Evolutionary conservation across 2,888 invertebrate genomes (phyloP), one percentile per base, ranked within the genome.

Genomic region (Myathropa florea): DNA sequence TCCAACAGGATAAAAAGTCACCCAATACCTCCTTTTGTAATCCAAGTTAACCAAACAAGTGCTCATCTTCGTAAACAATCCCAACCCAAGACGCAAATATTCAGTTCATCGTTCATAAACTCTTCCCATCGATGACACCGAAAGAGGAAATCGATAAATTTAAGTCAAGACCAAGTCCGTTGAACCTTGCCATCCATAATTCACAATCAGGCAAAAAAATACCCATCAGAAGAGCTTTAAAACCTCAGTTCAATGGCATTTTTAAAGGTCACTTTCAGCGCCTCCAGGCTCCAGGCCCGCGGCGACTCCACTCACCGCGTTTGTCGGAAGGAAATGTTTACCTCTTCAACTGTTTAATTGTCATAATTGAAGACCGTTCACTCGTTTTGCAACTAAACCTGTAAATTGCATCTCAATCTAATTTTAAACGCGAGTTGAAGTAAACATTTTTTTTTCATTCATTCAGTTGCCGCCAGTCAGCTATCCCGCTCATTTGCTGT

Each of bases 301-400:
- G 6, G 39, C 39, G 6, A 6, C 65, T 2, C n/a, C 28, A 12
- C 23, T 14, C n/a, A 24, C 68, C 10, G 21, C 33, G 12, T 36
- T 3, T 14, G 46, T 64, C 70, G 70, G 55, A 80, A 84, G 83
- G 80, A 84, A 84, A 63, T 80, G 36, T 18, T 18, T 46, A 55
- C 63, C 72, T 57, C 65, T 79, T 59, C 80, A 75, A 70, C 53
- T 39, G 53, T 60, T 80, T 63, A 71, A 76, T 70, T 70, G 64
- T 39, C 46, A 53, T 65, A 75, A 78, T 72, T 78, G 72, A 83
- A 60, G 26, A 26, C 60, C 36, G 36, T 64, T 75, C 24, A 65
- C 60, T 70, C 21, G 57, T 64, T 81, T 68, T 61, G 57, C 64
- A 65, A 57, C 21, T 28, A 28, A 30, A 67, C 28, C 65, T 57